Base-by-base conservation (phyloP, 1,140 invertebrate genomes). In the Drosophila auraria region DNA sequence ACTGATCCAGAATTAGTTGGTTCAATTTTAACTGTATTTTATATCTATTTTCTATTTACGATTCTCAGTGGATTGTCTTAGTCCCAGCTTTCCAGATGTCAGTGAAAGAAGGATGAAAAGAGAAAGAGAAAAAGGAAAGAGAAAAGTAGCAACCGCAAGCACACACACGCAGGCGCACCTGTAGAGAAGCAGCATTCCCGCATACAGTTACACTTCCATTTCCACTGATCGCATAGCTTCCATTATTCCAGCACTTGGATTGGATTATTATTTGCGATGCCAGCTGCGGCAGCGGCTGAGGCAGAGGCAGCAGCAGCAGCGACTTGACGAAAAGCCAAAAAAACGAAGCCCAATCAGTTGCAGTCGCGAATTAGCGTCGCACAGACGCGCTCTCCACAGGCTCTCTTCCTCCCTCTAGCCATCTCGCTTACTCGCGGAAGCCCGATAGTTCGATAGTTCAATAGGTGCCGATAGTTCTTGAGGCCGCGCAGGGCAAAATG, bases 321-420 rank as follows among this genome's bases (percentile, higher is more conserved):
- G 38, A 69, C 62, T 70, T 47, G 20, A 70, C 49, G 47, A 72
- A 72, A 78, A 78, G 58, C 63, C 73, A 75, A 77, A 59, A 68
- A 68, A 57, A 51, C 73, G 40, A 75, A 50, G 62, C 65, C 64
- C 69, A 90, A 81, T 89, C 86, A 89, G 86, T 89, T 89, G 86
- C 86, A 89, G 79, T 89, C 82, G 86, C 86, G 86, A 90, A 90
- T 89, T 90, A 90, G 82, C 75, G 70, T 76, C 74, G 82, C 58
- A 82, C 64, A 86, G 87, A 90, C 87, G 86, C 82, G 78, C 38
- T 45, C 25, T 59, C n/a, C 66, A 45, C 57, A 59, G 23, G 40
- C 56, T 45, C 30, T 30, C n/a, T 15, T 7, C 33, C 27, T 15
- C 38, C 17, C 27, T 17, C n/a, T 14, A 1, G 15, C 15, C 3